Evolutionary conservation across 1,140 invertebrate genomes (phyloP), one percentile per base, ranked within the genome.

Genomic region (Euglossa dilemma): DNA sequence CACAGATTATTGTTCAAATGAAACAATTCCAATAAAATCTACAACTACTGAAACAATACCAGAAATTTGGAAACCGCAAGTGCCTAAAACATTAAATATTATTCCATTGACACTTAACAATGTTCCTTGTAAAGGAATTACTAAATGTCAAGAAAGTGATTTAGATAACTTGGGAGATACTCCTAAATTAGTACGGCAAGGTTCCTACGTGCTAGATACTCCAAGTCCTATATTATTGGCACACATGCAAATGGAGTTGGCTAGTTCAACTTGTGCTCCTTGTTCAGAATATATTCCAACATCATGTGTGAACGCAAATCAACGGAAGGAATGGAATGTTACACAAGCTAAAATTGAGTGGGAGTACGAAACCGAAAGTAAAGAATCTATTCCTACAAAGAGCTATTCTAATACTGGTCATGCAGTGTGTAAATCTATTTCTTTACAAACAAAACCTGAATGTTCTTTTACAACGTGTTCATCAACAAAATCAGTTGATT

Each of bases 171-270:
- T 43, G 18, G 85, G 87, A 9, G 80, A 88, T 36, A 90, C 90
- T 14, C 94, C 94, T 56, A 95, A 95, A 75, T 90, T 96, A 61
- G 93, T 95, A 2, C 92, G 96, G 64, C 95, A 96, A 91, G 95
- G 95, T 84, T 96, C 96, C 12, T 96, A 96, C 77, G 95, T 96
- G 0, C 86, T 96, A 20, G 94, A 96, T 4, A 94, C 95, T 59
- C 96, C 96, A 0, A 96, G 96, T 89, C 95, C 96, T 0, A 93
- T 95, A 81, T 92, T 96, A 23, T 85, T 96, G 7, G 96, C 96
- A 23, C 95, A 96, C 80, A 91, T 96, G 76, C 93, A 95, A 89
- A 94, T 94, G 25, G 94, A 95, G 85, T 93, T 95, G 0, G 59
- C 50, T 45, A 81, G 86, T 52, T 78, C 82, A 3, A 80, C 76